Conservation (phyloP, 2,888 invertebrate species). For the Ornithoptera priamus region DNA sequence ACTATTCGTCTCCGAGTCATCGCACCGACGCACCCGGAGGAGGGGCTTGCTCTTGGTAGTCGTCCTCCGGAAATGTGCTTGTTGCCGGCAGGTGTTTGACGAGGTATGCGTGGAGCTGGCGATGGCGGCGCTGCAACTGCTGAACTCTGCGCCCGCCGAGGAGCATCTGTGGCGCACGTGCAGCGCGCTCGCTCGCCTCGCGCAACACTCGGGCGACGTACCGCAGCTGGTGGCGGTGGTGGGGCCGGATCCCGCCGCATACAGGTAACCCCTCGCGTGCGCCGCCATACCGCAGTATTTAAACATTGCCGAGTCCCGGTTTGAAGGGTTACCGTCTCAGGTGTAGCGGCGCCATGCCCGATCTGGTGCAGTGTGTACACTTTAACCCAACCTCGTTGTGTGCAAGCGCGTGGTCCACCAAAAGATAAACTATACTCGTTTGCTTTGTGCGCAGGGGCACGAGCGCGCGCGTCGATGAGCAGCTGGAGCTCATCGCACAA, state of each 20-base stretch:
- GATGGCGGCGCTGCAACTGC: slow-evolving; percentile 94
- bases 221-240: slow-evolving; percentile 94
- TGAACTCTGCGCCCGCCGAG: slow-evolving; percentile 89
- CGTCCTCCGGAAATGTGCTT: background rate
- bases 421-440: background rate
- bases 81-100: slow-evolving; percentile 89
- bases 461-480: slow-evolving; percentile 89
- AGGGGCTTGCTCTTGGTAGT: background rate
- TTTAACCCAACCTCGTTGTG: too few relatives aligned
- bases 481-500: slow-evolving; percentile 87
- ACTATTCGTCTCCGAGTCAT: too few relatives aligned
- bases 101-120: slow-evolving; percentile 95
- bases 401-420: too few relatives aligned
- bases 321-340: too few relatives aligned
- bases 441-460: slow-evolving; percentile 76
- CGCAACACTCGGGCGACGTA: slow-evolving; percentile 90
- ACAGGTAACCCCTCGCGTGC: slow-evolving; percentile 68
- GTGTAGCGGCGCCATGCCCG: too few relatives aligned
- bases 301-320: too few relatives aligned
- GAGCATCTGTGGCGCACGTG: slow-evolving; percentile 89
- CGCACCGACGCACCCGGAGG: background rate
- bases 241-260: slow-evolving; percentile 91
- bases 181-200: slow-evolving; percentile 87
- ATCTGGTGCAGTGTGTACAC: too few relatives aligned
- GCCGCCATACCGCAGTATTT: background rate